Evolutionary conservation across 1,140 invertebrate species (phyloP), one percentile per base, ranked within the genome.

Genomic region (Teleopsis dalmanni): DNA sequence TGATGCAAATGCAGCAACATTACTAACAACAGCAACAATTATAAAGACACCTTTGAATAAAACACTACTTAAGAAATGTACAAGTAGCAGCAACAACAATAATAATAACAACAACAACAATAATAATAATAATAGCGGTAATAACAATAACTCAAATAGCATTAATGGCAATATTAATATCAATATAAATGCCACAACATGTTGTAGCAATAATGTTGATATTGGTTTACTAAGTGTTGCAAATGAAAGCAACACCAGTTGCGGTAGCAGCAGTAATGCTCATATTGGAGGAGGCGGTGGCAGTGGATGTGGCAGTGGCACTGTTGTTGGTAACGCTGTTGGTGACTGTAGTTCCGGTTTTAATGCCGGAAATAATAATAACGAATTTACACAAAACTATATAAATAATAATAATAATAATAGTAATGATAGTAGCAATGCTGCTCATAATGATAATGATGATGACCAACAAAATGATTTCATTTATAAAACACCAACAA

Each of bases 21-120:
- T 19, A 2, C n/a, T 44, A 16, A 34, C 37, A 31, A 48, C 45
- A 1, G 51, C 45, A 54, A 45, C 58, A n/a, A 67, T 67, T 23
- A 67, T 67, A 21, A 67, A 67, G 31, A 67, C 64, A 4, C 65
- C 65, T 26, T 40, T 67, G 1, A 67, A 50, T 9, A 67, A 67
- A n/a, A 67, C 65, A 34, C 40, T 67, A 50, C 47, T 67, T 0
- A 67, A 67, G 55, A 67, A 67, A 44, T 67, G 65, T 52, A 67
- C 53, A 46, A 63, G 44, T 45, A 29, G 31, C 9, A n/a, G n/a
- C n/a, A n/a, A n/a, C n/a, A 29, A 43, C 9, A n/a, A n/a, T n/a
- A n/a, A n/a, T n/a, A n/a, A n/a, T n/a, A n/a, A n/a, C n/a, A n/a
- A 31, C 29, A 31, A 31, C 29, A 31, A 31, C 9, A 42, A 42